phyloP scores from a whole-genome alignment of 2,113 vertebrate species.

The Lethenteron camtschaticum region DNA sequence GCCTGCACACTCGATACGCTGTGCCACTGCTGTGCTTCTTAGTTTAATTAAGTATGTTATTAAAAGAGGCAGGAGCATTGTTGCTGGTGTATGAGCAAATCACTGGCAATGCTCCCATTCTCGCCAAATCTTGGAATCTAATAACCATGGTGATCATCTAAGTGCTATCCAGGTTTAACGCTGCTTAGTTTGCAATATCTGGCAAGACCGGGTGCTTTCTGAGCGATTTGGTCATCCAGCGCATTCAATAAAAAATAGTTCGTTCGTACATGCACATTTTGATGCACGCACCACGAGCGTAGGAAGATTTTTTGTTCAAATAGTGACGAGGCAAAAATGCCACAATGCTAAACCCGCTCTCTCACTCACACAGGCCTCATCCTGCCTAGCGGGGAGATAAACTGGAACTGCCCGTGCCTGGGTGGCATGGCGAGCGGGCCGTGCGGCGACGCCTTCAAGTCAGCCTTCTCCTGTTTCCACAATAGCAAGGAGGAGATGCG shows the following conservation, averaged over 20 bases:
- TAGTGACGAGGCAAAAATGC: neutral
- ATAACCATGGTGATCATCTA: no score
- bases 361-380: constrained; percentile 38
- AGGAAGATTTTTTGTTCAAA: neutral
- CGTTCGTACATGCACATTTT: neutral
- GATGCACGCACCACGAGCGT: neutral
- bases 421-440: constrained; percentile 92
- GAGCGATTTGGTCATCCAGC: neutral
- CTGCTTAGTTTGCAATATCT: neutral
- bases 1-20: no score
- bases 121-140: no score
- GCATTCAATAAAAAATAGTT: neutral
- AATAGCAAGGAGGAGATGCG: constrained; percentile 77
- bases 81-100: no score
- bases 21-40: no score
- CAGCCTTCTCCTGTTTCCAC: constrained; percentile 94
- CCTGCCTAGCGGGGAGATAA: constrained; percentile 72
- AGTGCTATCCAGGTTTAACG: no score
- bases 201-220: neutral
- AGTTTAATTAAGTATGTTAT: no score
- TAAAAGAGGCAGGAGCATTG: no score
- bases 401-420: constrained; percentile 93
- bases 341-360: neutral
- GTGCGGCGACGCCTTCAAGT: constrained; percentile 83
- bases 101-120: no score